Evolutionary conservation across 2,113 vertebrate genomes (phyloP), one percentile per base, ranked within the genome.

Genomic region (Scatophagus argus): DNA sequence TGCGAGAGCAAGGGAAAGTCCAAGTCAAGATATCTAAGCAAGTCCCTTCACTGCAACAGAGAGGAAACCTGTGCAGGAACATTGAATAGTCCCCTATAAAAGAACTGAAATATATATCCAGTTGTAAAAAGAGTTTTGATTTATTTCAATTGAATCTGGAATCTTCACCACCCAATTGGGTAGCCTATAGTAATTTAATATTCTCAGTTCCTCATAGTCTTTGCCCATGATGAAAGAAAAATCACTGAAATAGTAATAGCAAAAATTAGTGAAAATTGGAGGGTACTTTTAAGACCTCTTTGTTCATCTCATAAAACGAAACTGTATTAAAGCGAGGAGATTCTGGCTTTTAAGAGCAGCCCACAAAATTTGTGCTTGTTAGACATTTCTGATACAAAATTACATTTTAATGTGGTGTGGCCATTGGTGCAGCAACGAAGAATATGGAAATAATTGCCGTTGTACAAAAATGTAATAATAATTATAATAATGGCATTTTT

Each of bases 361-460:
- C 19, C n/a, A 5, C 25, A 62, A 62, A 41, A 31, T 67, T 2
- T 44, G n/a, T 23, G 27, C 52, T 36, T 13, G 49, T 71, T 52
- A 63, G 54, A 34, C 3, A 34, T 8, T 25, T 1, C 12, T 29
- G 13, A 49, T 11, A 41, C 41, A 52, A 74, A 59, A 39, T 65
- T 2, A 27, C 32, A 39, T 52, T 46, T 56, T 23, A 66, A 34
- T 61, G 27, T 25, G 36, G n/a, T 38, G 41, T 43, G 14, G 36
- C 32, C 23, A 77, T 6, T 4, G 21, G 32, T 65, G 41, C 65
- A 39, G 17, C 36, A 47, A 21, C 56, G 8, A 56, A 47, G 29
- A n/a, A 56, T 41, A 43, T 29, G 27, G n/a, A 47, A 38, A 56
- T 29, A 69, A 62, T 46, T 49, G 21, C 65, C 77, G 75, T 49